Percentiles rank a stretch among this genome's conserved stretches.
Evolutionary conservation across 2,797 vertebrate genomes (phyloP).

Genomic region (Coccyzus lansbergi): DNA sequence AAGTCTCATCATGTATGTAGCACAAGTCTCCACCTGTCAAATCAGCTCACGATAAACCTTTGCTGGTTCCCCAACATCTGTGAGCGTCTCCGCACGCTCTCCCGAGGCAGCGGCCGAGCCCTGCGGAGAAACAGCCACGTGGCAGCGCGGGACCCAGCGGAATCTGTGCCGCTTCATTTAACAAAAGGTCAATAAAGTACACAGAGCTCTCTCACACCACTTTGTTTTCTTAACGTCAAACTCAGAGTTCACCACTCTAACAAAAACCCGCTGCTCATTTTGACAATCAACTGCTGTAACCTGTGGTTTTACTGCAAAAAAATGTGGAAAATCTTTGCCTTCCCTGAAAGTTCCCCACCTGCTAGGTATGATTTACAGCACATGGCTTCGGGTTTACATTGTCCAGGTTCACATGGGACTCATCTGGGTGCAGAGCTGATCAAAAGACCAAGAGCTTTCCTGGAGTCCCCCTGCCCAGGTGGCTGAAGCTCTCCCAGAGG

Average conservation of each 20-base stretch:
- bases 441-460: not conserved
- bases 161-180: no score
- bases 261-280: not conserved
- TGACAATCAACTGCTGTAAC: not conserved
- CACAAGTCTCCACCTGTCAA: not conserved
- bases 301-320: not conserved
- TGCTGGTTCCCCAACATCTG: rapidly evolving
- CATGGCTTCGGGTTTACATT: no score
- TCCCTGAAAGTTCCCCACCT: not conserved
- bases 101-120: not conserved
- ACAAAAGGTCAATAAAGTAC: not conserved
- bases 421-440: no score
- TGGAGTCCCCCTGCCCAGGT: not conserved
- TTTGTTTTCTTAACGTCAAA: not conserved
- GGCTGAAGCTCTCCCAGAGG: conserved; percentile 20
- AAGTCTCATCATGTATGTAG: not conserved
- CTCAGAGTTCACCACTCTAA: not conserved
- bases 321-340: no score
- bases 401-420: not conserved
- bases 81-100: rapidly evolving
- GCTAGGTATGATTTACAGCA: no score
- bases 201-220: no score
- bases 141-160: not conserved
- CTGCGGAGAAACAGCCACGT: not conserved
- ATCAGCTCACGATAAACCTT: not conserved